A percentile compares a stretch with the other conserved stretches of the same genome.
phyloP scores from a whole-genome alignment of 1,140 invertebrate genomes.

The Procambarus clarkii region DNA sequence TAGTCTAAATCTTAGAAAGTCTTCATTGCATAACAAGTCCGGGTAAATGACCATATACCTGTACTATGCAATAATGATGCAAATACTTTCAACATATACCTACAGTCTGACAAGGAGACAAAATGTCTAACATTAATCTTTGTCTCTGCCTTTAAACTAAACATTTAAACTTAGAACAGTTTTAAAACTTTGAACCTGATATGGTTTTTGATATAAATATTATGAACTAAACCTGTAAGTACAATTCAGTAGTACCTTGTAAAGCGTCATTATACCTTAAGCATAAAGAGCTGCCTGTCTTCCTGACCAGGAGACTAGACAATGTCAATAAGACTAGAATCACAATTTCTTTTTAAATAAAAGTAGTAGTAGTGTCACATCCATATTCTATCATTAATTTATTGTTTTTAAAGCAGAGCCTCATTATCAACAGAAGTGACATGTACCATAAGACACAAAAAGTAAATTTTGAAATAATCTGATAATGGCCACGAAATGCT shows the following conservation, averaged over 20 bases:
- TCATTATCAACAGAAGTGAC: background rate
- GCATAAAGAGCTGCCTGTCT: background rate
- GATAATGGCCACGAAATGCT: background rate
- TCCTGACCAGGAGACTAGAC: background rate
- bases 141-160: no score
- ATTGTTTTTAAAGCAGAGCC: background rate
- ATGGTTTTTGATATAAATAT: background rate
- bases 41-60: no score
- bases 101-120: no score
- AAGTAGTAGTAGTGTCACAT: background rate
- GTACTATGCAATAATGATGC: no score
- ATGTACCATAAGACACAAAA: background rate
- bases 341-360: background rate
- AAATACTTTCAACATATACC: no score
- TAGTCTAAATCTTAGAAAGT: no score
- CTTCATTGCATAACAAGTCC: no score
- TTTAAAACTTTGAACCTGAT: background rate
- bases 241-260: background rate
- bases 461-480: background rate
- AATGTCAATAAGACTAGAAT: slow-evolving; percentile 15
- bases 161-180: background rate
- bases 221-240: background rate
- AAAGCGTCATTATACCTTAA: background rate
- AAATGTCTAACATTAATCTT: no score
- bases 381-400: background rate